phyloP scores from a whole-genome alignment of 2,113 vertebrate species.

The Hypocryptadius cinnamomeus region DNA sequence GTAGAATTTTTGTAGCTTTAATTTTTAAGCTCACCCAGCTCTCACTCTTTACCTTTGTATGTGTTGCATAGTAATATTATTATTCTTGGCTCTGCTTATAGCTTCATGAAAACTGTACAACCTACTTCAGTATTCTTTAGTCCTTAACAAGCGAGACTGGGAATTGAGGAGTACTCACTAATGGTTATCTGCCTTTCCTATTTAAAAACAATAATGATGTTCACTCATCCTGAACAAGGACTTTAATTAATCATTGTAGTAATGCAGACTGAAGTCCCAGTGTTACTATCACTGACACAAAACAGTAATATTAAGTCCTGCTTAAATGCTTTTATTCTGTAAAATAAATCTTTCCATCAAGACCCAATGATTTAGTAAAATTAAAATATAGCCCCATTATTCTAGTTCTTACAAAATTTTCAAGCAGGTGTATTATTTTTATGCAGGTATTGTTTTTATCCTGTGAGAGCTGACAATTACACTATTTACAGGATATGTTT shows the following conservation, averaged over 20 bases:
- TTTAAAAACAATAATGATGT: slow-evolving; percentile 92
- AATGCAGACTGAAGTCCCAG: slow-evolving; percentile 78
- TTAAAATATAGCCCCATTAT: slow-evolving; percentile 45
- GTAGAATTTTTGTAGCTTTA: not conserved
- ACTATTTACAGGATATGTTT: not conserved
- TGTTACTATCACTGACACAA: slow-evolving; percentile 69
- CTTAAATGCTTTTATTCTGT: slow-evolving; percentile 68
- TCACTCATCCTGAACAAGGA: slow-evolving; percentile 80
- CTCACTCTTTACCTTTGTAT: slow-evolving; percentile 2
- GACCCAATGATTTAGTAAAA: slow-evolving; percentile 60
- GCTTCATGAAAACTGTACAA: slow-evolving; percentile 62
- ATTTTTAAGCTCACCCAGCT: slow-evolving; percentile 27
- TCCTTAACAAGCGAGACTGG: slow-evolving; percentile 71
- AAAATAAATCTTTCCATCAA: slow-evolving; percentile 68
- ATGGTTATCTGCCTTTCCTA: slow-evolving; percentile 85
- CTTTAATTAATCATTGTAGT: slow-evolving; percentile 92
- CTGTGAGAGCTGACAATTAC: not conserved
- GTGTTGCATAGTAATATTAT: slow-evolving; percentile 45
- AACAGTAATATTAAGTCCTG: slow-evolving; percentile 66
- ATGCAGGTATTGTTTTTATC: slow-evolving; percentile 5
- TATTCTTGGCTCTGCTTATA: slow-evolving; percentile 54
- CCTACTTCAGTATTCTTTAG: slow-evolving; percentile 67
- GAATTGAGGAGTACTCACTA: slow-evolving; percentile 75
- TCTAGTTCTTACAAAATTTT: slow-evolving; percentile 42
- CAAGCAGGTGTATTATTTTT: slow-evolving; percentile 39